A percentile compares a stretch with the other conserved stretches of the same genome.
Evolutionary conservation across 2,888 invertebrate genomes (phyloP).

Genomic region (Napeogenes inachia): DNA sequence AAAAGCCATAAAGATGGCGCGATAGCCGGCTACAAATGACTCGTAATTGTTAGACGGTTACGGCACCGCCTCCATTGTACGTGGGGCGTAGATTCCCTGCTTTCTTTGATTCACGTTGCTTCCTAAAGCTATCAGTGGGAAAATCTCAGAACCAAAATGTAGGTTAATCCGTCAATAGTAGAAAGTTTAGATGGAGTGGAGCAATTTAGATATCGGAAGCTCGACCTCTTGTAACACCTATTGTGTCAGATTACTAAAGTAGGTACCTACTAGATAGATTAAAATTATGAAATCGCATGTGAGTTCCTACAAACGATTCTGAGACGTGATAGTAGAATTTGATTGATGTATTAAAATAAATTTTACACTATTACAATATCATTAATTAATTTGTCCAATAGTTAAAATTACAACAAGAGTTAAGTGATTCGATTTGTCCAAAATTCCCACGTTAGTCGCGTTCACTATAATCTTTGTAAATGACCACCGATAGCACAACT

Average conservation of each 20-base stretch:
- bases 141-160: slow-evolving; percentile 35
- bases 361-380: no score
- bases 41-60: slow-evolving; percentile 53
- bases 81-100: slow-evolving; percentile 45
- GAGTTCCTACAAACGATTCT: no score
- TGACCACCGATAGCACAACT: no score
- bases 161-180: slow-evolving; percentile 41
- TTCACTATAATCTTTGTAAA: no score
- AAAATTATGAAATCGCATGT: not conserved
- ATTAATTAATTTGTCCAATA: no score
- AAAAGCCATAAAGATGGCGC: slow-evolving; percentile 40
- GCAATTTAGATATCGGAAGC: slow-evolving; percentile 18
- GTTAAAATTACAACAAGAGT: no score
- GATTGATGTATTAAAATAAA: no score
- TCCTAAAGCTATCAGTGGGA: slow-evolving; percentile 46
- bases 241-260: not conserved
- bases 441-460: no score
- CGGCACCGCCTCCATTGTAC: slow-evolving; percentile 53
- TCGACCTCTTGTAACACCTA: not conserved
- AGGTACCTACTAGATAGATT: not conserved
- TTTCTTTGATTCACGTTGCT: slow-evolving; percentile 28
- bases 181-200: slow-evolving; percentile 33
- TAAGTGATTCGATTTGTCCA: no score
- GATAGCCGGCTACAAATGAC: slow-evolving; percentile 47
- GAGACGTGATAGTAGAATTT: no score